These are phyloP conservation scores for Capitulum mitella DNA, from an alignment of 2,888 invertebrate genomes.

Conservation along the genomic window DNA sequence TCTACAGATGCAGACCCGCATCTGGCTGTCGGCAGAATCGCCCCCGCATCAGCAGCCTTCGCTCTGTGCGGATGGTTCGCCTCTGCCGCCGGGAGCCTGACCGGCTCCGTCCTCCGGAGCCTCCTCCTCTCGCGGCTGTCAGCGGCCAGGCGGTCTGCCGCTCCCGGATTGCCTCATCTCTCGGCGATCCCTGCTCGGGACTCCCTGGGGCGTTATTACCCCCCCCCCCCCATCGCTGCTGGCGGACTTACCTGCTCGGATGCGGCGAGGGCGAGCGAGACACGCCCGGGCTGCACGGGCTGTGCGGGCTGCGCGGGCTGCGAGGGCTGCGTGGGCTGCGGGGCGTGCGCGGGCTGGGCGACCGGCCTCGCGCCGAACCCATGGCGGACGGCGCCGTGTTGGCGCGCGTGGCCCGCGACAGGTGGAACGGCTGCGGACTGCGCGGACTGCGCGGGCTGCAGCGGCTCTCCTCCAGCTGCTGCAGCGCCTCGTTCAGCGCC, in stretches of 20 bases:
- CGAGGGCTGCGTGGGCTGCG: conserved; percentile 29
- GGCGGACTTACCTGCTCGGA: not conserved
- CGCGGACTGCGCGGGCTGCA: conserved; percentile 29
- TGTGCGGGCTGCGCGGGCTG: conserved; percentile 26
- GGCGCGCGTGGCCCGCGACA: not conserved
- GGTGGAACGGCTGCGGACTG: conserved; percentile 20
- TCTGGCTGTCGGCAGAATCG: no score
- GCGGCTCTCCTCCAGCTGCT: not conserved
- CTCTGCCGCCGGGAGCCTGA: no score
- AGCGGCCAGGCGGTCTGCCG: no score
- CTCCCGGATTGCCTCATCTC: no score
- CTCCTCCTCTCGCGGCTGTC: no score
- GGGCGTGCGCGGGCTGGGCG: not conserved
- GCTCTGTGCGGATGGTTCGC: no score
- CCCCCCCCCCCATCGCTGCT: no score
- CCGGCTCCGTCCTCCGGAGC: no score
- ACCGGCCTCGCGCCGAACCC: not conserved
- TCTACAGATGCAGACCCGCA: no score
- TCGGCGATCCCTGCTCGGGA: no score
- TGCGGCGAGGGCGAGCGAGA: conserved; percentile 31
- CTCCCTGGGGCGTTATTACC: no score
- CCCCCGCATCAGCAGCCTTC: no score
- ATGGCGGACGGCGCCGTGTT: not conserved
- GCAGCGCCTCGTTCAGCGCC: not conserved
- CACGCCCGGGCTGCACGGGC: conserved; percentile 26